phyloP scores from a whole-genome alignment of 2,113 vertebrate species.

The Dicaeum eximium region DNA sequence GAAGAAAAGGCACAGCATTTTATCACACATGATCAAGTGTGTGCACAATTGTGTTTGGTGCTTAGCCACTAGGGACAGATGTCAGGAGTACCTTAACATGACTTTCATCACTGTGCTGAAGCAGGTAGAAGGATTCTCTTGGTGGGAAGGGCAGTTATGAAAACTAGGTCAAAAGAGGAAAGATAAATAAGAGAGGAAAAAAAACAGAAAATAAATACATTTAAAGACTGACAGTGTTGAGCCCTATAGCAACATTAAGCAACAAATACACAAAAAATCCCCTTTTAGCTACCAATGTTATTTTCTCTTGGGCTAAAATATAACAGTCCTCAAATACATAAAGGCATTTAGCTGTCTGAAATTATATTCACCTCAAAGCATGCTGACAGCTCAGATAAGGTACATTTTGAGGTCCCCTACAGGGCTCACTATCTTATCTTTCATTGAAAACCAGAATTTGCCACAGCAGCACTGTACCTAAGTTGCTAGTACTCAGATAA shows the following conservation, averaged over 20 bases:
- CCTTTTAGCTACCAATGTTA: background rate
- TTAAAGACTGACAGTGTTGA: background rate
- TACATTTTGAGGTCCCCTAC: background rate
- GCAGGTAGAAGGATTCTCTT: background rate
- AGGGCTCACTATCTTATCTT: background rate
- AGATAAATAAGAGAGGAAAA: background rate
- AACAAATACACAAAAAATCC: background rate
- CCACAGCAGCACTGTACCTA: background rate
- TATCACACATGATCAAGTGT: background rate
- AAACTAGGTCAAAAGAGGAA: background rate
- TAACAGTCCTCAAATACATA: background rate
- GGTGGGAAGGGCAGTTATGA: background rate
- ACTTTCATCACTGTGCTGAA: background rate
- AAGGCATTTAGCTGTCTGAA: background rate
- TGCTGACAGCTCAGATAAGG: background rate
- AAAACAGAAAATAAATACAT: background rate
- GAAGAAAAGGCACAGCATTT: background rate
- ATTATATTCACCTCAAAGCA: background rate
- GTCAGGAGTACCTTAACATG: background rate
- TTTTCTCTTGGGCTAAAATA: background rate
- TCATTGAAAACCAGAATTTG: background rate
- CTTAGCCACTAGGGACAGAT: background rate
- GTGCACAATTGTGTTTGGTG: background rate
- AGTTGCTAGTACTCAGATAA: background rate
- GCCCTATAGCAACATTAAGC: background rate